phyloP scores from a whole-genome alignment of 2,797 vertebrate species.

The Clamator glandarius region DNA sequence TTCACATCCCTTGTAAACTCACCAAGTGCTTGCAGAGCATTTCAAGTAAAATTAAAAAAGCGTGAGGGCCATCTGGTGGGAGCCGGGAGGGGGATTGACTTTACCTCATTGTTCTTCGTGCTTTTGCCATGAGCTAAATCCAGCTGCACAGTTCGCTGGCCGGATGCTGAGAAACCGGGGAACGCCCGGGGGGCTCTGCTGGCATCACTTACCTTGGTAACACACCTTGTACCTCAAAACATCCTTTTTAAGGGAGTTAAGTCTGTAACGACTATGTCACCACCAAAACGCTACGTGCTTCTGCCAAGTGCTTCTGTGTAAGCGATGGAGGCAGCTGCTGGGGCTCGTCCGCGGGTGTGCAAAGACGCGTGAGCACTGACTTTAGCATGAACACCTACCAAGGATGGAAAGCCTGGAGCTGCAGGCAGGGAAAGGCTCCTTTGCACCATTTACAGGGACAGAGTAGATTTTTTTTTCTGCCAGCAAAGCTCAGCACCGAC shows the following conservation, averaged over 20 bases:
- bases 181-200: neutral
- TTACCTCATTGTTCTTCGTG: neutral
- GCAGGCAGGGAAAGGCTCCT: neutral
- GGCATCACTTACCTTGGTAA: accelerated
- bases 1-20: neutral
- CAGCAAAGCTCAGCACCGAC: neutral
- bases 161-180: neutral
- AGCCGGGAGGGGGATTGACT: neutral
- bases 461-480: neutral
- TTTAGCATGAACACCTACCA: neutral
- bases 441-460: neutral
- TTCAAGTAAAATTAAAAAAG: neutral
- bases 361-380: accelerated
- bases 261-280: accelerated
- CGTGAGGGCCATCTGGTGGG: conserved; percentile 58
- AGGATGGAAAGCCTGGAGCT: neutral
- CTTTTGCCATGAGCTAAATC: neutral
- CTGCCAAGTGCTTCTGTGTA: neutral
- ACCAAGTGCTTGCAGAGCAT: neutral
- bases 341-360: too few species aligned
- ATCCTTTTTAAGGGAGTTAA: neutral
- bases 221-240: neutral
- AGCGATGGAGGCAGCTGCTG: neutral
- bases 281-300: accelerated
- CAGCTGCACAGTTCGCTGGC: neutral